Evolutionary conservation across 2,113 vertebrate species (phyloP).

Genomic region (Syngnathus typhle): DNA sequence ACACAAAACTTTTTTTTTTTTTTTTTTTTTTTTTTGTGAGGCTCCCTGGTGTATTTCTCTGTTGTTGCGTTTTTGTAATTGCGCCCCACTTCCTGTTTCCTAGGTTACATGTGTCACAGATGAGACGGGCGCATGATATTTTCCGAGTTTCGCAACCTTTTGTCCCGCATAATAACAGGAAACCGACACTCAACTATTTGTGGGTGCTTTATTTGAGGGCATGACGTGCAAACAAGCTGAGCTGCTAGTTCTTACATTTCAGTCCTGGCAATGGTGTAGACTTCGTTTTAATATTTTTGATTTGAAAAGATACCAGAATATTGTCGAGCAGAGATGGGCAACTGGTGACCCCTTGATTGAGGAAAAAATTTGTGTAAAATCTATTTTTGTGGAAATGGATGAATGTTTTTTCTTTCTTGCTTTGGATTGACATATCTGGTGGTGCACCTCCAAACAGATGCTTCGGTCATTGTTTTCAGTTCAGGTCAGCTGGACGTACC

Average conservation of each 20-base stretch:
- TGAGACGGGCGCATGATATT: not conserved
- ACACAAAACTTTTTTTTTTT: not conserved
- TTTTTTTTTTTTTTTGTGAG: not conserved
- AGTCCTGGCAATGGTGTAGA: not conserved
- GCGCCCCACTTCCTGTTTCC: constrained; percentile 19
- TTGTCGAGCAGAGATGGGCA: not conserved
- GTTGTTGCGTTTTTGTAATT: constrained; percentile 6
- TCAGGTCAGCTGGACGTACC: not conserved
- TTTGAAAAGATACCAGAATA: not conserved
- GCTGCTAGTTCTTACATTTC: not conserved
- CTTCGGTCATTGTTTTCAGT: not conserved
- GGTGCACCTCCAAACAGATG: not conserved
- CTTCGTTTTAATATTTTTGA: not conserved
- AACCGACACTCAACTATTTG: not conserved
- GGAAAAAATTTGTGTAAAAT: not conserved
- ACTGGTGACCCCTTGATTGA: no score
- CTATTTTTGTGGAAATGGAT: not conserved
- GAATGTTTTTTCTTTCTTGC: no score
- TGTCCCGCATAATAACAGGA: constrained; percentile 1
- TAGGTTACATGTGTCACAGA: constrained; percentile 22
- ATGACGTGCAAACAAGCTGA: not conserved
- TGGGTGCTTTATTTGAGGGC: not conserved
- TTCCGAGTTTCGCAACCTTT: constrained; percentile 6
- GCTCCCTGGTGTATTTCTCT: constrained; percentile 6
- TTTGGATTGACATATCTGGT: not conserved